phyloP scores from a whole-genome alignment of 2,113 vertebrate species.

The Tupaia tana region DNA sequence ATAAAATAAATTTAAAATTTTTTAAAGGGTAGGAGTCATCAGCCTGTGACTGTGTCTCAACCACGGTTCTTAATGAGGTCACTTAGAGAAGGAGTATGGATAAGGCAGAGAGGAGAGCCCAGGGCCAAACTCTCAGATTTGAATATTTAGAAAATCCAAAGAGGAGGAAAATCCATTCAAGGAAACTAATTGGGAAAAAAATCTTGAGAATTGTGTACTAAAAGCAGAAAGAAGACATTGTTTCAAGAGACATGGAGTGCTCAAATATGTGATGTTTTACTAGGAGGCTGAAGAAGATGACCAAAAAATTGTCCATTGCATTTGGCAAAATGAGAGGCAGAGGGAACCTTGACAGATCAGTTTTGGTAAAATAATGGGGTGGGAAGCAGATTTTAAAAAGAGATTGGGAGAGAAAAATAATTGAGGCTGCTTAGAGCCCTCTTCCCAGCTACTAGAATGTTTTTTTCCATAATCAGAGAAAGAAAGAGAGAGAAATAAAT shows the following conservation, averaged over 20 bases:
- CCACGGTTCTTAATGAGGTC: neutral
- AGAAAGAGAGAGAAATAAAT: neutral
- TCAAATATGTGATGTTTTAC: neutral
- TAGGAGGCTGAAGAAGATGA: neutral
- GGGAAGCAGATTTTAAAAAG: neutral
- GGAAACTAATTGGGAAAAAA: constrained; percentile 19
- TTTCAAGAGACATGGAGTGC: neutral
- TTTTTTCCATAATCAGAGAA: neutral
- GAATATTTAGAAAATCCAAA: neutral
- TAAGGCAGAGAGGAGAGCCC: neutral
- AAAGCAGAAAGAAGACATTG: neutral
- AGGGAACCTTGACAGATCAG: neutral
- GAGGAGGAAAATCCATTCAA: neutral
- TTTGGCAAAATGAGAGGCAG: neutral
- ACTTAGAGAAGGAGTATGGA: neutral
- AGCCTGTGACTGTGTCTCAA: neutral
- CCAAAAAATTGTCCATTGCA: neutral
- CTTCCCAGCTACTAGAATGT: neutral
- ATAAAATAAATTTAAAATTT: too few species aligned
- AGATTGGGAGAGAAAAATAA: neutral
- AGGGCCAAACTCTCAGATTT: neutral
- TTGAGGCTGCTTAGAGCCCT: neutral
- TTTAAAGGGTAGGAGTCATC: neutral
- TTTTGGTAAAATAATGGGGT: neutral
- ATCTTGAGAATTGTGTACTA: neutral